Evolutionary conservation across 2,888 invertebrate genomes (phyloP).

Genomic region (Mythimna loreyi): DNA sequence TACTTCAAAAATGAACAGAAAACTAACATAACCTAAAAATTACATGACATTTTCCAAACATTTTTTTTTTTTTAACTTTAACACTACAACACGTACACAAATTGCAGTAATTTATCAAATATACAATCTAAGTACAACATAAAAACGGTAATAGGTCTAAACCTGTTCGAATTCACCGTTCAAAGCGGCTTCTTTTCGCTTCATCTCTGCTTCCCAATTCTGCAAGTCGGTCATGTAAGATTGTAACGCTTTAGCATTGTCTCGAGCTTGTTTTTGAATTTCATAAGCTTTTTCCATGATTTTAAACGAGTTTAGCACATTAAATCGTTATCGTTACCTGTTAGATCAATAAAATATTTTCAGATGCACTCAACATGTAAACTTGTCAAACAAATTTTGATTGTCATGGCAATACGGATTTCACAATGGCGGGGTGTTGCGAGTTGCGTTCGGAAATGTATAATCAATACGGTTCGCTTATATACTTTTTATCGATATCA

Average conservation of each 20-base stretch:
- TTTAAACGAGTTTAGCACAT: constrained; percentile 62
- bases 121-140: constrained; percentile 54
- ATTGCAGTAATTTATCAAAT: constrained; percentile 28
- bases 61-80: constrained; percentile 8
- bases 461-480: constrained; percentile 5
- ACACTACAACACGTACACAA: constrained; percentile 34
- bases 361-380: constrained; percentile 61
- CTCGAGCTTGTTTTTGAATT: constrained; percentile 93
- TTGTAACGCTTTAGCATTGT: constrained; percentile 93
- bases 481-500: too few relatives aligned
- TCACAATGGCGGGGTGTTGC: constrained; percentile 39
- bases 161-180: constrained; percentile 88
- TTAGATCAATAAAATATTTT: constrained; percentile 76
- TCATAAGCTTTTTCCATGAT: constrained; percentile 92
- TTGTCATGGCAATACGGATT: constrained; percentile 65
- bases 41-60: constrained; percentile 32
- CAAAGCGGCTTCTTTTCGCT: constrained; percentile 92
- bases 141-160: constrained; percentile 74
- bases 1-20: constrained; percentile 13
- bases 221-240: constrained; percentile 93
- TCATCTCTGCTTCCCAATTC: constrained; percentile 94
- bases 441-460: constrained; percentile 51
- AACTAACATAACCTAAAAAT: constrained; percentile 50
- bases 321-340: constrained; percentile 72
- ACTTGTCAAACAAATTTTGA: constrained; percentile 66